phyloP scores from a whole-genome alignment of 2,113 vertebrate genomes.

The Columba livia region DNA sequence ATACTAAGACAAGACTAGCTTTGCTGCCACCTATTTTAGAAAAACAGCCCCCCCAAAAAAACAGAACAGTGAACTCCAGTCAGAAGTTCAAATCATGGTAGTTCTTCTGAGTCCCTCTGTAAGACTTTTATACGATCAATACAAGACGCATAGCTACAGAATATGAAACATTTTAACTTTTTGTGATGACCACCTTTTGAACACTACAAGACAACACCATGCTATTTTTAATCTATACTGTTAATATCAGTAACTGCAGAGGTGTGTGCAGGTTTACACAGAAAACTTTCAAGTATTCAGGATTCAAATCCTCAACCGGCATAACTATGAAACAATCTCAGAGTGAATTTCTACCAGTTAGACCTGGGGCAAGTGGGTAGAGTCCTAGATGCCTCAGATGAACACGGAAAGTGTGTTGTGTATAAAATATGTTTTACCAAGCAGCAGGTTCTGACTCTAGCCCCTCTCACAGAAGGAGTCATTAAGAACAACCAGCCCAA shows the following conservation, averaged over 20 bases:
- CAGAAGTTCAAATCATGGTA: neutral
- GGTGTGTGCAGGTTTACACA: neutral
- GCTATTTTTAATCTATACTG: neutral
- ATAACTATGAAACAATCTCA: neutral
- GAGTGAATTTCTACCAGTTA: neutral
- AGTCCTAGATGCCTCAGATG: neutral
- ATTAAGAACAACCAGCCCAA: neutral
- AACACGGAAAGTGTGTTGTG: neutral
- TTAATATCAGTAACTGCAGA: neutral
- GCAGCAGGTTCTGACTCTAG: neutral
- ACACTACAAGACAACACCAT: neutral
- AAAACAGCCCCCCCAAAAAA: neutral
- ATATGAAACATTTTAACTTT: neutral
- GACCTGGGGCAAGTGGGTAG: neutral
- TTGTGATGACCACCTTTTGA: neutral
- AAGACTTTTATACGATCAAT: neutral
- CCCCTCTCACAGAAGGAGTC: neutral
- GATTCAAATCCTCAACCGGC: neutral
- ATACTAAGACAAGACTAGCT: neutral
- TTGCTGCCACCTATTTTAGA: neutral
- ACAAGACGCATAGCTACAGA: neutral
- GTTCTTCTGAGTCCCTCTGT: neutral
- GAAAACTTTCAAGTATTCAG: neutral
- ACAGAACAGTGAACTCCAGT: neutral
- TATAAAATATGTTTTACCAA: neutral